Evolutionary conservation across 2,113 vertebrate genomes (phyloP), one percentile per base, ranked within the genome.

Genomic region (Takifugu bimaculatus): DNA sequence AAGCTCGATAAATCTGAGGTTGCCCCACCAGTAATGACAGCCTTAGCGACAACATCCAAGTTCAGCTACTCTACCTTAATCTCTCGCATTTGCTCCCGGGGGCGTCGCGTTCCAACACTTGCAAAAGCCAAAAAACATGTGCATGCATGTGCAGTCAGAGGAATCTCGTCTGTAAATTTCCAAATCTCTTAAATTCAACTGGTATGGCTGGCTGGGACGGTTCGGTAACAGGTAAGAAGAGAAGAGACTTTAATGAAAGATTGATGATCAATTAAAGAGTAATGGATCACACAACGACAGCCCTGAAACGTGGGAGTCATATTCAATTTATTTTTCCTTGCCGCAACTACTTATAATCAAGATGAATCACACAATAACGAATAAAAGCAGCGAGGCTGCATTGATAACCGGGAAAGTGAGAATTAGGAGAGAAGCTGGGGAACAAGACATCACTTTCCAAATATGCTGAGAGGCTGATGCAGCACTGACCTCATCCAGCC

Each of bases 1-100:
- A 60, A 77, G 73, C 72, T 80, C 75, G 62, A 79, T 87, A 85
- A 85, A 85, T 86, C 84, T 81, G 68, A 10, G 6, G 50, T 60
- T 53, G 32, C 70, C 64, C 47, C 50, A 56, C 47, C 72, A 71
- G 63, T 78, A 77, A 79, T 72, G 72, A 78, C 63, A 74, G 65
- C 60, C 60, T 65, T 27, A 54, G 68, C 12, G 35, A 75, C 69
- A 68, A 50, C 62, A 65, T 64, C 42, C 44, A 26, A 55, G 47
- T 67, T 48, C 53, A 74, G 63, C 75, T 27, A 78, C 57, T 54
- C 65, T 74, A 72, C 45, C 52, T 13, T 25, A 20, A 71, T 62
- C 60, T 57, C 70, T 63, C 70, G 67, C 43, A 65, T 66, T 45
- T 65, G 49, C 47, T 39, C 25, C 0, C 3, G 54, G 56, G 67